These are phyloP conservation scores for Philypnodon macrostomus DNA, from an alignment of 2,797 vertebrate genomes.

Conservation along the genomic window DNA sequence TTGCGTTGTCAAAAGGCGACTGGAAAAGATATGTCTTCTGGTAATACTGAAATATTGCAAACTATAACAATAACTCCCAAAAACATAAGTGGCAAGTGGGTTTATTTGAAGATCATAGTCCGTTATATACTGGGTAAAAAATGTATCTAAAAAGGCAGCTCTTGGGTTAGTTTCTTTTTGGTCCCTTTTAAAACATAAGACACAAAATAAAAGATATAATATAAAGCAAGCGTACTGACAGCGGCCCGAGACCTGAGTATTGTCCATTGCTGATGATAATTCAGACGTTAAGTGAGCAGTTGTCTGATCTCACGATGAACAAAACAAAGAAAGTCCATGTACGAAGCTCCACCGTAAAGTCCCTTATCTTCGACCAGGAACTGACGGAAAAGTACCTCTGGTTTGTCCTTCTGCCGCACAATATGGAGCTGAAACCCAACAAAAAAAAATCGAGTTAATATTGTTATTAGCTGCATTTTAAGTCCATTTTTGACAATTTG, in stretches of 20 bases:
- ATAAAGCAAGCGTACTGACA: slow-evolving; percentile 20
- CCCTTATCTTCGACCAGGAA: slow-evolving; percentile 93
- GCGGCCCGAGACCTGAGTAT: slow-evolving; percentile 29
- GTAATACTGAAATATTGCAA: slow-evolving; percentile 19
- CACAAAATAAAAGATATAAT: slow-evolving; percentile 11
- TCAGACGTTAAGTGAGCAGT: slow-evolving; percentile 84
- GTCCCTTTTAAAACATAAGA: slow-evolving; percentile 10
- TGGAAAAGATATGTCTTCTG: slow-evolving; percentile 16
- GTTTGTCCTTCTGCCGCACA: slow-evolving; percentile 88
- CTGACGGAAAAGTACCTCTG: slow-evolving; percentile 89
- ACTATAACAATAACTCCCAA: slow-evolving; percentile 12
- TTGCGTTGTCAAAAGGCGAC: slow-evolving; percentile 45
- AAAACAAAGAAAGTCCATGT: slow-evolving; percentile 92
- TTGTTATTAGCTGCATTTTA: too few relatives aligned
- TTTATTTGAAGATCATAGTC: slow-evolving; percentile 46
- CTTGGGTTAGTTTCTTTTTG: slow-evolving; percentile 22
- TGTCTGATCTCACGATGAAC: slow-evolving; percentile 93
- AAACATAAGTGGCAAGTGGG: slow-evolving; percentile 38
- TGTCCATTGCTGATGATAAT: slow-evolving; percentile 19
- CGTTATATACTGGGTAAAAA: slow-evolving; percentile 5
- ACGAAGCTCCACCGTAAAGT: slow-evolving; percentile 87
- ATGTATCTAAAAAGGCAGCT: slow-evolving; percentile 53
- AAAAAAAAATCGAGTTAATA: too few relatives aligned
- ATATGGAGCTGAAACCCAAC: slow-evolving; percentile 78
- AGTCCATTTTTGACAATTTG: too few relatives aligned